phyloP scores from a whole-genome alignment of 2,888 invertebrate genomes.

The Drosophila pseudotalamancana region DNA sequence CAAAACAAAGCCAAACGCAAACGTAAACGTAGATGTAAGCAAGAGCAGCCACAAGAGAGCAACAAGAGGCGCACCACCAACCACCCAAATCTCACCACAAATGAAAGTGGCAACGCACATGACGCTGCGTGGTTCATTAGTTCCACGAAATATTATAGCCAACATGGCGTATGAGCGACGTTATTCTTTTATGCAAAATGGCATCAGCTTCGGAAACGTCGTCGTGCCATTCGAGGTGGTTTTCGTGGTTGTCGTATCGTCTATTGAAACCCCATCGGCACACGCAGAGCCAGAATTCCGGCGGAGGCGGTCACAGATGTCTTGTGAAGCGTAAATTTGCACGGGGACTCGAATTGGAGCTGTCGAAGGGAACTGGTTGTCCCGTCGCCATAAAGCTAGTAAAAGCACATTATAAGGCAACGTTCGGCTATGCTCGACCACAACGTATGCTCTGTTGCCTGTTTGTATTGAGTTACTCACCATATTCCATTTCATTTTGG shows the following conservation, averaged over 20 bases:
- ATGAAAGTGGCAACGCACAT: constrained; percentile 43
- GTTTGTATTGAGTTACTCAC: not conserved
- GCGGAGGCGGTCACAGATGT: constrained; percentile 45
- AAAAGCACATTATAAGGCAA: not conserved
- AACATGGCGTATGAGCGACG: constrained; percentile 68
- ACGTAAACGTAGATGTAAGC: constrained; percentile 39
- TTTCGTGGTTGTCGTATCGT: not conserved
- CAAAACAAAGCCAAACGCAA: constrained; percentile 3
- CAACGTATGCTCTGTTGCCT: not conserved
- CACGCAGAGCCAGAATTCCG: not conserved
- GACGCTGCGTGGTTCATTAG: constrained; percentile 64
- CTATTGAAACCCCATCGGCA: constrained; percentile 46
- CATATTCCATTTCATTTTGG: not conserved
- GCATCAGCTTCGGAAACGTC: constrained; percentile 18
- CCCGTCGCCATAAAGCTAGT: constrained; percentile 2
- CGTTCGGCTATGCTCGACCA: constrained; percentile 11
- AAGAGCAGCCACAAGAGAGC: constrained; percentile 53
- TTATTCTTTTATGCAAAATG: constrained; percentile 56
- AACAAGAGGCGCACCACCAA: constrained; percentile 25
- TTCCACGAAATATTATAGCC: constrained; percentile 62
- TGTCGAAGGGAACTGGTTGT: constrained; percentile 17
- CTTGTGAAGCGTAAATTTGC: constrained; percentile 32
- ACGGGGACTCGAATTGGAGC: constrained; percentile 27
- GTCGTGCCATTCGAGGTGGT: not conserved
- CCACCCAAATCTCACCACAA: not conserved